Base-by-base conservation (phyloP, 2,797 vertebrate genomes). In the Scarus forsteni region DNA sequence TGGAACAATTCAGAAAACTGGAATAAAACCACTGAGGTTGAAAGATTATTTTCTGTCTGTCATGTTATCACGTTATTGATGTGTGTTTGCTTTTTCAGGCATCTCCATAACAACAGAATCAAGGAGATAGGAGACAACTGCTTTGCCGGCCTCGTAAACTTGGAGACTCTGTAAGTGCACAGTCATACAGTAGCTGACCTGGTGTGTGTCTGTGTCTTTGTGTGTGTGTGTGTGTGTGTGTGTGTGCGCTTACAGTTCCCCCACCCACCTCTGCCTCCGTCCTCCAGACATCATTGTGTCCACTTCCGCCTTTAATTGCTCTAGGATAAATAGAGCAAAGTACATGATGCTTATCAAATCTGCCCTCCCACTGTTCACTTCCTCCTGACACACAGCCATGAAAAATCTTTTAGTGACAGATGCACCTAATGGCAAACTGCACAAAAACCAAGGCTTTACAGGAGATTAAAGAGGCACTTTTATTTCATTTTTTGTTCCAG, bases 51-150 rank as follows among this genome's bases (percentile, higher is more conserved):
- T 64, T 15, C 15, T 67, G n/a, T 63, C 46, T 13, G 12, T 66
- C 19, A 10, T 27, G 11, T 2, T 43, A 12, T 35, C 6, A 64
- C 35, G 9, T 43, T 64, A 18, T 68, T 38, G 45, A 16, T 42
- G 11, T 66, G 40, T 58, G 10, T 65, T n/a, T 84, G 11, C 57
- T 78, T 85, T 59, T 76, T 54, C 73, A 99, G 98, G 60, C 97
- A 99, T 92, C 97, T 99, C 83, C 97, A 99, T 88, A 99, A 99
- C 90, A 99, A 99, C 92, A 96, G 96, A 92, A 98, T 99, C 83
- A 96, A 96, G 81, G 94, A 93, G 55, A 95, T 99, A 54, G 95
- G 95, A 75, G 95, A 92, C 65, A 95, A 94, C 82, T 96, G 96
- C 84, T 99, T 99, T 84, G 91, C 94, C 80, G 97, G 98, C 77